Conservation (phyloP, 2,888 invertebrate species). For the Glaucopsyche alexis region DNA sequence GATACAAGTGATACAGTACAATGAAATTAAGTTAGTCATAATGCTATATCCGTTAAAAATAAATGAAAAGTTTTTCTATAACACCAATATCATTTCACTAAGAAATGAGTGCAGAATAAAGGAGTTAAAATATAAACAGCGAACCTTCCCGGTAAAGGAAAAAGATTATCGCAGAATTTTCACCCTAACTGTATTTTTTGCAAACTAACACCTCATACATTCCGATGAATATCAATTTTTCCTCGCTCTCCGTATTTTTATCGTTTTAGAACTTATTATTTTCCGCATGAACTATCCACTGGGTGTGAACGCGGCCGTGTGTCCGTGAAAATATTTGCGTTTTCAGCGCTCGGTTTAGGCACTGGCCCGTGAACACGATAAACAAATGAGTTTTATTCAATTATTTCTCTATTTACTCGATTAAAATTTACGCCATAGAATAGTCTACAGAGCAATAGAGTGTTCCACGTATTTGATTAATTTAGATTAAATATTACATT, state of each 20-base stretch:
- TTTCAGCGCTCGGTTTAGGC: slow-evolving; percentile 20
- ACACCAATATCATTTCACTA: not conserved
- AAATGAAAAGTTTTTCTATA: not conserved
- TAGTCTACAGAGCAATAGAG: not conserved
- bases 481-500: not conserved
- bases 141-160: not conserved
- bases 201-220: slow-evolving; percentile 17
- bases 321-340: slow-evolving; percentile 13
- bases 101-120: not conserved
- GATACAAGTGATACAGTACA: too few species aligned
- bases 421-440: not conserved
- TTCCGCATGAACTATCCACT: slow-evolving; percentile 21
- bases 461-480: not conserved
- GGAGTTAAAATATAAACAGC: not conserved
- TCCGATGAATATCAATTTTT: slow-evolving; percentile 17
- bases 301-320: not conserved
- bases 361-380: slow-evolving; percentile 13
- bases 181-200: slow-evolving; percentile 15
- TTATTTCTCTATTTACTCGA: slow-evolving; percentile 8
- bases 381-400: slow-evolving; percentile 19
- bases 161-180: slow-evolving; percentile 18
- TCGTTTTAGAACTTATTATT: slow-evolving; percentile 23
- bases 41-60: not conserved
- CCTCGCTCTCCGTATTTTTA: slow-evolving; percentile 10
- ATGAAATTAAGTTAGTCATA: too few species aligned